phyloP scores from a whole-genome alignment of 2,888 invertebrate species.

The Achlya flavicornis region DNA sequence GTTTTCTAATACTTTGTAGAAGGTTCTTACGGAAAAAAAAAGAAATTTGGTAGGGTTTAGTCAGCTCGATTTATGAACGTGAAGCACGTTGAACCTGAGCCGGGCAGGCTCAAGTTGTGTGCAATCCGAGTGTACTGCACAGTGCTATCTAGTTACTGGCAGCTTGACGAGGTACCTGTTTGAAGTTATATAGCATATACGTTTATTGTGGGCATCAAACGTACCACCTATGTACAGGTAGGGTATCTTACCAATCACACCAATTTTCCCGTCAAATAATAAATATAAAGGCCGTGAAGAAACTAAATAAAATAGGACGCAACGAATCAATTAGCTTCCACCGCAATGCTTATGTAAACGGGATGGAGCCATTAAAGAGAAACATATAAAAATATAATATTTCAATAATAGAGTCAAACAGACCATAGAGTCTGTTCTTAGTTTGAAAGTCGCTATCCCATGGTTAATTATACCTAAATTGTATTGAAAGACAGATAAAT shows the following conservation, averaged over 20 bases:
- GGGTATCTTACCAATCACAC: no score
- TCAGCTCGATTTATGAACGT: no score
- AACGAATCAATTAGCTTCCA: conserved; percentile 56
- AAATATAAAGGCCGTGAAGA: neutral
- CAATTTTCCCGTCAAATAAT: no score
- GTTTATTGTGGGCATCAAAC: neutral
- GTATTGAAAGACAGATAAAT: no score
- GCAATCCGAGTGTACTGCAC: neutral
- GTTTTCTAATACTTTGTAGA: no score
- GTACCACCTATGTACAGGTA: no score
- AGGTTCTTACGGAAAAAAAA: no score
- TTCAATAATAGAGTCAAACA: neutral
- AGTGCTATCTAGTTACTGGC: neutral
- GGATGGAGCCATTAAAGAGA: conserved; percentile 50
- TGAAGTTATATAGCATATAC: neutral
- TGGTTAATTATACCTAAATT: no score
- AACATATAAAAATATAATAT: conserved; percentile 7
- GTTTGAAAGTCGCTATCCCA: no score
- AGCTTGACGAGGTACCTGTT: neutral
- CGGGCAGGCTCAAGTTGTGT: neutral
- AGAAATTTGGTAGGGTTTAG: no score
- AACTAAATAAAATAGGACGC: conserved; percentile 13
- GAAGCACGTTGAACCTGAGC: neutral
- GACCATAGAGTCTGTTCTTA: no score
- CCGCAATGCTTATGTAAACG: conserved; percentile 63